Percentiles rank a stretch among this genome's conserved stretches.
phyloP scores from a whole-genome alignment of 2,113 vertebrate species.

The Rhagologus leucostigma region DNA sequence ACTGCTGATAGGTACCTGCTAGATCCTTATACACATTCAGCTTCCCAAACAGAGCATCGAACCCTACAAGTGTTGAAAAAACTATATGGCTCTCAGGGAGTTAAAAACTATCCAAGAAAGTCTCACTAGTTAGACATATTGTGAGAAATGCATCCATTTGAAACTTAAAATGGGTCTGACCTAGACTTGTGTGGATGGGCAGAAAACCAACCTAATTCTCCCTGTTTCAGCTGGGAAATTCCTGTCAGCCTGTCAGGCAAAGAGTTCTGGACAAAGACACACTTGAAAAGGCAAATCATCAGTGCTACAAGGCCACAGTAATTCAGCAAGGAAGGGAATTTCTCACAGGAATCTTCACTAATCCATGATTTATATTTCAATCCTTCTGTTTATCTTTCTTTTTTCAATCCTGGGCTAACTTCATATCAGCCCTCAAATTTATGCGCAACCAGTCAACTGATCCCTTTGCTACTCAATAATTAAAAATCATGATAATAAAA shows the following conservation, averaged over 20 bases:
- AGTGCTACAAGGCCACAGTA: conserved; percentile 44
- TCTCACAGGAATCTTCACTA: background rate
- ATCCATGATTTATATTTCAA: background rate
- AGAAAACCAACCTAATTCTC: conserved; percentile 26
- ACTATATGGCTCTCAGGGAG: conserved; percentile 7
- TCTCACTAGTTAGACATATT: conserved; percentile 28
- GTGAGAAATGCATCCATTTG: conserved; percentile 30
- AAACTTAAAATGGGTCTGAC: conserved; percentile 41
- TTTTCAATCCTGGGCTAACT: background rate
- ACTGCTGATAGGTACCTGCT: conserved; percentile 45
- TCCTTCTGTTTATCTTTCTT: background rate
- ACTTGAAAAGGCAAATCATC: conserved; percentile 48
- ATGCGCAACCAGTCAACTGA: background rate
- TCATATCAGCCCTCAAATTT: background rate
- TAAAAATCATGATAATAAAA: background rate
- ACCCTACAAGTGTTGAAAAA: conserved; percentile 29
- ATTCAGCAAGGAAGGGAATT: background rate
- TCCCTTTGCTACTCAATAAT: conserved; percentile 41
- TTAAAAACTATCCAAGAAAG: conserved; percentile 37
- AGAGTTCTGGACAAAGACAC: conserved; percentile 37
- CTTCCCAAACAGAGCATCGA: conserved; percentile 55
- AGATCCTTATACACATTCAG: conserved; percentile 35
- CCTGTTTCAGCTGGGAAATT: conserved; percentile 38
- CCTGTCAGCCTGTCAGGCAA: conserved; percentile 18
- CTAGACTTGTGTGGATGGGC: conserved; percentile 30